phyloP scores from a whole-genome alignment of 2,113 vertebrate genomes.

The Hymenochirus boettgeri region DNA sequence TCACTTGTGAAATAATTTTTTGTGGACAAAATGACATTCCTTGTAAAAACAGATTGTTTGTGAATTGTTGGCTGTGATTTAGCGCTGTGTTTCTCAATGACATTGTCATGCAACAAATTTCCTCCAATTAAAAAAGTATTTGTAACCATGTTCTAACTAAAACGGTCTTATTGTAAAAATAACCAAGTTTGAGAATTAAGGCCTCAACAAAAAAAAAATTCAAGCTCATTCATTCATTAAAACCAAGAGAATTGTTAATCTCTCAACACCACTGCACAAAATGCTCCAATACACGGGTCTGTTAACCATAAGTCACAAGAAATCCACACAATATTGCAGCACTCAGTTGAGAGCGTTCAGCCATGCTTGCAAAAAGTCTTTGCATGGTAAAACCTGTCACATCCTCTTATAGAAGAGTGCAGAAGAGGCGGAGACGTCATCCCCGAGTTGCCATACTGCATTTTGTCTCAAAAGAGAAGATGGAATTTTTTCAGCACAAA shows the following conservation, averaged over 20 bases:
- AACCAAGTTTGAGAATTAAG: too few species aligned
- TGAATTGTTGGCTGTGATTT: too few species aligned
- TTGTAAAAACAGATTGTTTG: too few species aligned
- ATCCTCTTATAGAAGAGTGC: background rate
- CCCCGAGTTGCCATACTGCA: slow-evolving; percentile 25
- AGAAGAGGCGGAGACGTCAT: background rate
- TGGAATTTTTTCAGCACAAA: background rate
- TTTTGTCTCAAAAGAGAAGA: slow-evolving; percentile 13
- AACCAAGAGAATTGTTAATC: background rate
- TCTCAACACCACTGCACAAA: background rate
- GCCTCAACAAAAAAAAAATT: too few species aligned
- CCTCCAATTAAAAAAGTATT: too few species aligned
- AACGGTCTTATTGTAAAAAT: too few species aligned
- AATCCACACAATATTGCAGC: background rate
- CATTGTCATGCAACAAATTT: too few species aligned
- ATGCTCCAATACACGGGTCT: background rate
- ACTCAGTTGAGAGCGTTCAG: background rate
- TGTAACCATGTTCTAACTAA: too few species aligned
- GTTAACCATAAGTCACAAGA: background rate
- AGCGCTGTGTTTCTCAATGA: too few species aligned
- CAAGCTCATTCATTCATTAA: too few species aligned
- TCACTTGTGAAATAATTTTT: too few species aligned
- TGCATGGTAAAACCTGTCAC: slow-evolving; percentile 26
- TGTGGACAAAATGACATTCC: too few species aligned
- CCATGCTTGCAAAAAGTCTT: background rate